phyloP scores from a whole-genome alignment of 2,113 vertebrate genomes.

The Corythornis vintsioides region DNA sequence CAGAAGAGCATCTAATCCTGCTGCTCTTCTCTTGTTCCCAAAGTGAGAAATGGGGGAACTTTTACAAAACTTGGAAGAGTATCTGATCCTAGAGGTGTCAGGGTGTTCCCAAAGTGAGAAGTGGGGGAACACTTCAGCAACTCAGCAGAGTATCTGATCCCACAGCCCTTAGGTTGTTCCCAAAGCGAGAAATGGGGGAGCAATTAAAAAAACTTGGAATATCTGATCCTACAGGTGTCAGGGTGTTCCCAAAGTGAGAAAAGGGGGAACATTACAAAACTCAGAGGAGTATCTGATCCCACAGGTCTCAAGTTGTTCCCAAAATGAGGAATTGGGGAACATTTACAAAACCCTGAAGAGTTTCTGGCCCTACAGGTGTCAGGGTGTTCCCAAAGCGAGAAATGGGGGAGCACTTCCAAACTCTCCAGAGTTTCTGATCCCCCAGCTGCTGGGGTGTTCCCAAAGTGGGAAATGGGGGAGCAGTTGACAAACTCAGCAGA shows the following conservation, averaged over 20 bases:
- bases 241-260: background rate
- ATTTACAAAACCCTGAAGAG: fast-evolving
- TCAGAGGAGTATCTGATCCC: fast-evolving
- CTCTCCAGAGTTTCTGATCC: background rate
- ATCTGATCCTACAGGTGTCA: fast-evolving
- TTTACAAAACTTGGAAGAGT: background rate
- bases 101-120: constrained; percentile 1
- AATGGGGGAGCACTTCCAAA: background rate
- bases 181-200: background rate
- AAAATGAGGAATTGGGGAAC: background rate
- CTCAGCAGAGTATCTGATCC: fast-evolving
- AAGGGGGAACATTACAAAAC: fast-evolving
- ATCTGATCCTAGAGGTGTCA: background rate
- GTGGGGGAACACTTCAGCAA: background rate
- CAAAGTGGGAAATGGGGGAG: constrained; percentile 3
- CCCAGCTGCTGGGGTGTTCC: background rate
- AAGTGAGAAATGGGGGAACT: background rate
- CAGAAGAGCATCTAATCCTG: fast-evolving
- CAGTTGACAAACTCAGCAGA: fast-evolving
- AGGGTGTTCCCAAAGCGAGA: background rate
- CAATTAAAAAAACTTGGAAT: fast-evolving
- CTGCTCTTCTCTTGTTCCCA: background rate
- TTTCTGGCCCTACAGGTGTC: background rate
- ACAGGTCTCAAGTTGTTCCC: background rate
- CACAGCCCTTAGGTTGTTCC: background rate